These are phyloP conservation scores for Zaprionus africanus DNA, from an alignment of 1,140 invertebrate genomes.

Conservation along the genomic window DNA sequence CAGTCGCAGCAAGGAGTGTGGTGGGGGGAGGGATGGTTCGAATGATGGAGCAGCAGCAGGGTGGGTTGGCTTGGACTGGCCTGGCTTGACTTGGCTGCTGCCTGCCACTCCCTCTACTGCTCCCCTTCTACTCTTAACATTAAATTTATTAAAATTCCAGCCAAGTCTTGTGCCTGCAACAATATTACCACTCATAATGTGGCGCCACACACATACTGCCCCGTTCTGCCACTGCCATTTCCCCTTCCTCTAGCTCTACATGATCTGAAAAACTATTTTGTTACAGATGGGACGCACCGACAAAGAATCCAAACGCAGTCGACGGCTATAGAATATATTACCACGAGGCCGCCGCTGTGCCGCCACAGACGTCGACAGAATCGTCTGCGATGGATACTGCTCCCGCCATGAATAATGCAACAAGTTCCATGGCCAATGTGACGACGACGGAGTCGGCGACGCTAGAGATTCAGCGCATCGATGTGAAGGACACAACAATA, in stretches of 20 bases:
- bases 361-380: slow-evolving; percentile 52
- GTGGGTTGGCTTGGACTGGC: background rate
- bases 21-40: background rate
- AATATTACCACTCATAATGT: slow-evolving; percentile 81
- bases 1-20: background rate
- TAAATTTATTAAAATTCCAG: slow-evolving; percentile 83
- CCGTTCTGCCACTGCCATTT: too few relatives aligned
- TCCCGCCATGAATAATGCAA: slow-evolving; percentile 77
- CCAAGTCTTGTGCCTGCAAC: slow-evolving; percentile 76
- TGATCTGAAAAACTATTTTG: slow-evolving; percentile 77
- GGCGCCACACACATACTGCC: slow-evolving; percentile 44
- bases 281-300: slow-evolving; percentile 90
- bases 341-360: slow-evolving; percentile 85
- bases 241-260: slow-evolving; percentile 13
- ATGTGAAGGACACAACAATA: slow-evolving; percentile 89
- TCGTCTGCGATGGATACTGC: slow-evolving; percentile 56
- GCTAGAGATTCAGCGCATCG: slow-evolving; percentile 87
- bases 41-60: slow-evolving; percentile 1
- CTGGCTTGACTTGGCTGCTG: background rate
- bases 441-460: slow-evolving; percentile 46
- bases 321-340: slow-evolving; percentile 91
- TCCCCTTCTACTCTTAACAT: slow-evolving; percentile 40
- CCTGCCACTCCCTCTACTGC: background rate
- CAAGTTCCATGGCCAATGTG: slow-evolving; percentile 58
- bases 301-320: slow-evolving; percentile 92